Base-by-base conservation (phyloP, 2,888 invertebrate species). In the Sarcophaga rosellei region DNA sequence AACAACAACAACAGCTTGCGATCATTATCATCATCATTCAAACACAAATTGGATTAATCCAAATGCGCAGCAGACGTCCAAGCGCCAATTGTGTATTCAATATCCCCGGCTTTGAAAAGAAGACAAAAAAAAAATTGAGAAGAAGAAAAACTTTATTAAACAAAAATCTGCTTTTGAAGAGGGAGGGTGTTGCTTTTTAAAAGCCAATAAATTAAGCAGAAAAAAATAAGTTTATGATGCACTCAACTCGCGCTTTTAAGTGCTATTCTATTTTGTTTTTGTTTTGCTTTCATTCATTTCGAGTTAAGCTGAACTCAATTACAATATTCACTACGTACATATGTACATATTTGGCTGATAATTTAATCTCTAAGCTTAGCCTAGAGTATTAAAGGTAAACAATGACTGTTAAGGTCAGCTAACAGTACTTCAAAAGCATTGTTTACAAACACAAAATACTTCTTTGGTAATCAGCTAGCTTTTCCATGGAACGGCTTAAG, bases 21-120 rank as follows among this genome's bases (percentile, higher is more conserved):
- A 35, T 35, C 2, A 35, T 35, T 35, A 35, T 35, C 2, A 35
- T 35, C 35, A 35, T 35, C 35, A 35, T 25, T 5, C 25, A 25
- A 35, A 35, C 35, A 35, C 35, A 35, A 35, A 35, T 35, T 35
- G 35, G 35, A 83, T 81, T 86, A 86, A 84, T 81, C 74, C 47
- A 84, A 84, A 79, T 69, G 82, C 80, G 70, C 84, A 77, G 82
- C 85, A 88, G 88, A 87, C 88, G 84, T 79, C 80, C 78, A 82
- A 88, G 85, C 84, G 81, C 76, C 84, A 85, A 85, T 81, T 84
- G 79, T 84, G 79, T 70, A 69, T 79, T 21, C 23, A 63, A 70
- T 66, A 47, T 47, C 57, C 57, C 20, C 2, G 35, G 0, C 35
- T 10, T 35, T 10, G 63, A 62, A 69, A 6, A 81, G 77, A 70